phyloP scores from a whole-genome alignment of 2,797 vertebrate genomes.

The Eleutherodactylus coqui region DNA sequence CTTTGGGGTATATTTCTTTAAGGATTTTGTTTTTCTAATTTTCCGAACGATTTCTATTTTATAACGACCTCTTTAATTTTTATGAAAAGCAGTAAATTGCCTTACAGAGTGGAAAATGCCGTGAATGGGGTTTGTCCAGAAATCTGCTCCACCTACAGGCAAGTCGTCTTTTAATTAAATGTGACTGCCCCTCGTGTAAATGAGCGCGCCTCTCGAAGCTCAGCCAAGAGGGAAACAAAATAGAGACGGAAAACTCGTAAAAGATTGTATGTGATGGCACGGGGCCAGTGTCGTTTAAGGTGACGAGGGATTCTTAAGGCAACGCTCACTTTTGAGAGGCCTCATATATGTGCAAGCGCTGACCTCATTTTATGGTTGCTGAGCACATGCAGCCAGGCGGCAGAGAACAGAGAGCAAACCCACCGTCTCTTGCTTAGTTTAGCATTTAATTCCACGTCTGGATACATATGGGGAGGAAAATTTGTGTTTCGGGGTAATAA shows the following conservation, averaged over 20 bases:
- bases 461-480: conserved; percentile 7
- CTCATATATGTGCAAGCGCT: conserved; percentile 45
- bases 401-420: conserved; percentile 19
- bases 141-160: conserved; percentile 18
- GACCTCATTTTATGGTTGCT: conserved; percentile 60
- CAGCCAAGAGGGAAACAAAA: conserved; percentile 51
- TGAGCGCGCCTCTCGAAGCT: conserved; percentile 10
- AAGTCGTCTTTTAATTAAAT: conserved; percentile 44
- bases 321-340: conserved; percentile 48
- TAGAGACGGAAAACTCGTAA: conserved; percentile 59
- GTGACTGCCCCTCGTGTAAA: conserved; percentile 56
- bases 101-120: conserved; percentile 39
- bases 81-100: not conserved
- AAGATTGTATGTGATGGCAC: conserved; percentile 52
- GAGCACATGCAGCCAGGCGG: conserved; percentile 44
- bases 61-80: not conserved
- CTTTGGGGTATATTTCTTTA: not conserved
- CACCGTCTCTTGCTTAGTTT: conserved; percentile 36
- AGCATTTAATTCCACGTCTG: conserved; percentile 35
- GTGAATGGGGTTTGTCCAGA: not conserved
- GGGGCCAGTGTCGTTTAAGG: conserved; percentile 57
- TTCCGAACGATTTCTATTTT: not conserved
- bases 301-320: conserved; percentile 59
- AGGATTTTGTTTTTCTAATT: not conserved
- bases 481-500: not conserved